Evolutionary conservation across 2,888 invertebrate genomes (phyloP), one percentile per base, ranked within the genome.

Genomic region (Pandemis corylana): DNA sequence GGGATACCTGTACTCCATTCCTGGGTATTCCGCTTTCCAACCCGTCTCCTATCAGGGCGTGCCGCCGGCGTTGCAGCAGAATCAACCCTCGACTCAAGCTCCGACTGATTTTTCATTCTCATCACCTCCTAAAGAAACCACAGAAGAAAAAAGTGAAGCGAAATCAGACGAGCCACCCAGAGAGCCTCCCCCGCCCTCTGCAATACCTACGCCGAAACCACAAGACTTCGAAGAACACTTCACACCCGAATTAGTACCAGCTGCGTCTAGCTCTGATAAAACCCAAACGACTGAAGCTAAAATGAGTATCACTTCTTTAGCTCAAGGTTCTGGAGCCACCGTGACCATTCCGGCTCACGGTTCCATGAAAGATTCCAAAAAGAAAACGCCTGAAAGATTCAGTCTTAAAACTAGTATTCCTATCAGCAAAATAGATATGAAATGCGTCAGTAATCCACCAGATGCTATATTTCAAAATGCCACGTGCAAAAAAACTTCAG

Each of bases 361-460:
- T 42, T 73, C 78, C 13, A 84, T 77, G 56, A 89, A 88, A 77
- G 92, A 92, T 10, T 76, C 80, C 1, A 91, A 89, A 83, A 89
- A 89, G 81, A 94, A 93, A 82, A 77, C 87, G 42, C 69, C 83
- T 12, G 94, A 94, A 83, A 83, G 91, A 67, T 93, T 90, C 68
- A 94, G 94, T 77, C 81, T 94, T 15, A 94, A 92, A 88, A 94
- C 94, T 0, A 94, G 94, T 80, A 94, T 94, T 79, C 94, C 94
- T 5, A 94, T 94, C 66, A 93, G 93, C 75, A 93, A 94, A 81
- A 89, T 94, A 56, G 94, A 94, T 78, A 89, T 94, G 86, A 94
- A 93, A 82, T 91, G 90, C 78, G 92, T 94, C 1, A 87, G 80
- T 59, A 87, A 82, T 59, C 79, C 85, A 46, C 82, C 90, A 7